A percentile compares a stretch with the other conserved stretches of the same genome.
Evolutionary conservation across 2,888 invertebrate species (phyloP).

Genomic region (Heliconius aoede): DNA sequence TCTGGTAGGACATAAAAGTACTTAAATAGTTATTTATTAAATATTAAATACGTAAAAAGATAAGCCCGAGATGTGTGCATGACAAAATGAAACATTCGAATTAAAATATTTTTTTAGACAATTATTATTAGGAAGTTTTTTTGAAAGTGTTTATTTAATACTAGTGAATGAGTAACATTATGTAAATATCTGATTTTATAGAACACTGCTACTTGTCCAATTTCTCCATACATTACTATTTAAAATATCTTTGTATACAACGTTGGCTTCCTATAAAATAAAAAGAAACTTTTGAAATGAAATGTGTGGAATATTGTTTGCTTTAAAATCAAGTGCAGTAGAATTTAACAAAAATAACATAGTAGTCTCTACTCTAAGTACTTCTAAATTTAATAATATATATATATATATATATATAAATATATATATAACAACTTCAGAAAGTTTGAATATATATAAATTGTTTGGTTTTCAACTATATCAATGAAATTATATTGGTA

Average conservation of each 20-base stretch:
- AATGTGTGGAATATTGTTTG: not conserved
- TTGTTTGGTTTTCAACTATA: not conserved
- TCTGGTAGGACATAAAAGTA: not conserved
- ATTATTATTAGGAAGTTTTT: not conserved
- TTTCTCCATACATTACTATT: too few relatives aligned
- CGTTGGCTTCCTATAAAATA: too few relatives aligned
- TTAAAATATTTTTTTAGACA: slow-evolving; percentile 3
- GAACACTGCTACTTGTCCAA: too few relatives aligned
- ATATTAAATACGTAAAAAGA: slow-evolving; percentile 19
- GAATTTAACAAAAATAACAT: too few relatives aligned
- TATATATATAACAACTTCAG: too few relatives aligned
- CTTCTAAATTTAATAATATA: too few relatives aligned
- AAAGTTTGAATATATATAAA: too few relatives aligned
- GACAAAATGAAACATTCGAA: slow-evolving; percentile 19
- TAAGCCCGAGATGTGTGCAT: slow-evolving; percentile 2
- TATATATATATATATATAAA: too few relatives aligned
- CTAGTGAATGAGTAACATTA: not conserved
- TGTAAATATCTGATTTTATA: not conserved
- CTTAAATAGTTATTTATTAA: slow-evolving; percentile 18
- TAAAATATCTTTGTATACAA: too few relatives aligned
- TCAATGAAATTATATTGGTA: slow-evolving; percentile 4
- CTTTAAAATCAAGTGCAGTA: too few relatives aligned
- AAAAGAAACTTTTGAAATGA: not conserved
- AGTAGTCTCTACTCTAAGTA: too few relatives aligned
- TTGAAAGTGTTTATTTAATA: not conserved